These are phyloP conservation scores for Mylabris sibirica DNA, from an alignment of 2,888 invertebrate genomes.

Conservation along the genomic window DNA sequence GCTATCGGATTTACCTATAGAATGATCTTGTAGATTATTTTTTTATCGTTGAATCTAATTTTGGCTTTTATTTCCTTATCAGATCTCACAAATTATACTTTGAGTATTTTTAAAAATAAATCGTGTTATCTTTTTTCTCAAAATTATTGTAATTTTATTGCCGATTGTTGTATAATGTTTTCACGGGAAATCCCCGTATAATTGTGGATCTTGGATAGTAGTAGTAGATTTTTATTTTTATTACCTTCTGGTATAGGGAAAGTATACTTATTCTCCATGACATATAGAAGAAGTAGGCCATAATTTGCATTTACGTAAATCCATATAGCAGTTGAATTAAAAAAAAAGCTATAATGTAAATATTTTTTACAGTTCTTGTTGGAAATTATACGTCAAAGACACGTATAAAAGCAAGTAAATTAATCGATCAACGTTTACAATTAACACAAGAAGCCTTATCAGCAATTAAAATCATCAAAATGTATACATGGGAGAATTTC, in stretches of 20 bases:
- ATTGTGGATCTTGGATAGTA: too few relatives aligned
- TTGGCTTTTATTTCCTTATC: too few relatives aligned
- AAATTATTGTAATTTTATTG: not conserved
- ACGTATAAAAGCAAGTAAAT: conserved; percentile 41
- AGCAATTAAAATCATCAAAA: conserved; percentile 48
- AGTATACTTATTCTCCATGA: not conserved
- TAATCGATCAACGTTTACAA: conserved; percentile 46
- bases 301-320: conserved; percentile 6
- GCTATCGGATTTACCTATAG: too few relatives aligned
- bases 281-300: not conserved
- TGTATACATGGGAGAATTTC: conserved; percentile 49
- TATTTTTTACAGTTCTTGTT: not conserved
- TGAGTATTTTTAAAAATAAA: too few relatives aligned
- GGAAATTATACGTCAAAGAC: conserved; percentile 20
- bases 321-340: not conserved
- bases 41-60: too few relatives aligned
- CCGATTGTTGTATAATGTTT: not conserved
- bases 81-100: too few relatives aligned
- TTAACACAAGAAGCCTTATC: conserved; percentile 45
- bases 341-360: too few relatives aligned
- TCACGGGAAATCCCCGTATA: not conserved
- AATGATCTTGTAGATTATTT: too few relatives aligned
- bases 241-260: not conserved
- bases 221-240: too few relatives aligned
- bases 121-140: too few relatives aligned